Conservation (phyloP, 1,140 invertebrate species). For the Heliconius hewitsoni region DNA sequence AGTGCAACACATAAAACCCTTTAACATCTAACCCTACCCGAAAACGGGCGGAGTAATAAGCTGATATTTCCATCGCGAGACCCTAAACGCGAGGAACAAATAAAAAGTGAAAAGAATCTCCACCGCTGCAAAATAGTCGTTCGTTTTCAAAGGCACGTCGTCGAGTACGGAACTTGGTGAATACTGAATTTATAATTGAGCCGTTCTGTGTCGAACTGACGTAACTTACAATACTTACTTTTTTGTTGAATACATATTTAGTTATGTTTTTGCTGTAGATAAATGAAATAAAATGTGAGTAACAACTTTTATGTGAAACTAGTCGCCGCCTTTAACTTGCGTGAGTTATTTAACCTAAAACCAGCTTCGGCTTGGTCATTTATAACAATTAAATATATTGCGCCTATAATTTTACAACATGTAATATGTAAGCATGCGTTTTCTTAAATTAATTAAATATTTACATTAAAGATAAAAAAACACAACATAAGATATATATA, state of each 20-base stretch:
- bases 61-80: conserved; percentile 41
- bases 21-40: conserved; percentile 21
- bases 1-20: neutral
- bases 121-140: conserved; percentile 48
- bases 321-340: too few relatives aligned
- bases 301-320: too few relatives aligned
- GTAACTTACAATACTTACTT: neutral
- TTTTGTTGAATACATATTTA: neutral
- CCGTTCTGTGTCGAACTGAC: neutral
- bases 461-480: too few relatives aligned
- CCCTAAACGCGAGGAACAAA: conserved; percentile 48
- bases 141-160: conserved; percentile 45
- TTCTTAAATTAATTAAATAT: too few relatives aligned
- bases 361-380: too few relatives aligned
- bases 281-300: too few relatives aligned
- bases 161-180: conserved; percentile 43
- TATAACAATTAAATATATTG: too few relatives aligned
- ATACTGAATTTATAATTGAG: conserved; percentile 61
- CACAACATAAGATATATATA: too few relatives aligned
- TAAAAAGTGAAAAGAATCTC: conserved; percentile 51
- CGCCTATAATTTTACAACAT: too few relatives aligned
- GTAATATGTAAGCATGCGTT: too few relatives aligned
- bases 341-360: too few relatives aligned
- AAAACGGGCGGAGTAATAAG: conserved; percentile 23
- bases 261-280: too few relatives aligned